These are phyloP conservation scores for Alligator sinensis DNA, from an alignment of 2,113 vertebrate species.

Conservation along the genomic window DNA sequence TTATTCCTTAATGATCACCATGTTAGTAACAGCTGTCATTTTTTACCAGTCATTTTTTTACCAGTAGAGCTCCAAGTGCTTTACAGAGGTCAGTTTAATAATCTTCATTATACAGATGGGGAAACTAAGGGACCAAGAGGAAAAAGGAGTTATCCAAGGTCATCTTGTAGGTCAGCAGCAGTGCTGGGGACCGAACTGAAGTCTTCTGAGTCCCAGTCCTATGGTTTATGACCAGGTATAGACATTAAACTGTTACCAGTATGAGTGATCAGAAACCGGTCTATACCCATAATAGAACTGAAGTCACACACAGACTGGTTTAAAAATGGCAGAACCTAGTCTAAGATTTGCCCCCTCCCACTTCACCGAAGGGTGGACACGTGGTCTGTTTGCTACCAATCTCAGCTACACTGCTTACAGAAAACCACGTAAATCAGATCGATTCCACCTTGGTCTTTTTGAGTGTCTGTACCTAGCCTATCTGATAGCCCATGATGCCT, in stretches of 20 bases:
- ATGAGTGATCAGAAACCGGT: too few relatives aligned
- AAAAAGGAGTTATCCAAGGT: background rate
- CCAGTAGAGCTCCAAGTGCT: background rate
- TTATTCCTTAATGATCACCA: background rate
- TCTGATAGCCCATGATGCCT: background rate
- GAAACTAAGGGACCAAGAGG: background rate
- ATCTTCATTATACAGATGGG: background rate
- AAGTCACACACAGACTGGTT: too few relatives aligned
- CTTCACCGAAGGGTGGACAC: too few relatives aligned
- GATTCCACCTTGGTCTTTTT: background rate
- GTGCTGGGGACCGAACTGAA: background rate
- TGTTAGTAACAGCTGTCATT: background rate
- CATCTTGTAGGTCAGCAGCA: accelerated
- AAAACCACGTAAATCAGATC: too few relatives aligned
- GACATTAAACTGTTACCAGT: too few relatives aligned
- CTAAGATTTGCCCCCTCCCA: too few relatives aligned
- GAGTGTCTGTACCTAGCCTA: background rate
- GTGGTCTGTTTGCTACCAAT: too few relatives aligned
- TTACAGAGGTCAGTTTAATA: accelerated
- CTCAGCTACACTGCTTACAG: too few relatives aligned
- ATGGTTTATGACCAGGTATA: too few relatives aligned
- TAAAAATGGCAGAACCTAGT: too few relatives aligned
- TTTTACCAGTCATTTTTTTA: background rate
- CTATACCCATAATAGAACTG: too few relatives aligned
- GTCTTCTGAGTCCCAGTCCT: too few relatives aligned